Evolutionary conservation across 2,113 vertebrate genomes (phyloP), one percentile per base, ranked within the genome.

Genomic region (Stomatorhinus ivindoensis): DNA sequence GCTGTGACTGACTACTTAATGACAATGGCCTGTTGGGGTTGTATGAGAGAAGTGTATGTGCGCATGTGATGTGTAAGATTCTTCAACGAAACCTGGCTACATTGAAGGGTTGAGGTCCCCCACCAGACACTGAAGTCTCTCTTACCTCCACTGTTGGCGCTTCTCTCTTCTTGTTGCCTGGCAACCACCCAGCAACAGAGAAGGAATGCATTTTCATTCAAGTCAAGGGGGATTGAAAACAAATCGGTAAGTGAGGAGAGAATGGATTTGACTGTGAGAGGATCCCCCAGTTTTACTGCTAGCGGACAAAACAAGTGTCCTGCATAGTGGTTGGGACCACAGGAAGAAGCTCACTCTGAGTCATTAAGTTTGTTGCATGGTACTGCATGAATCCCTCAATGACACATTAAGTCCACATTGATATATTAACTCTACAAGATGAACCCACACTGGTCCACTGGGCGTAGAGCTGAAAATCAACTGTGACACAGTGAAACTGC

Each of bases 181-280:
- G 96, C 95, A 96, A 97, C 96, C 91, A 53, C 92, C 92, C 93
- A 95, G 95, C 95, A 94, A 94, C 92, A 94, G 95, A 94, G 92
- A 95, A 97, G 96, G 95, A 95, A 97, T 97, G 90, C 96, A 95
- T 95, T 95, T 96, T 96, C 96, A 95, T 96, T 96, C 93, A 95
- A 95, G 95, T 93, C 94, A 82, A 87, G 88, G 85, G 69, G 46
- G 86, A 86, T 46, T 58, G 80, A 46, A 88, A 89, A 93, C 93
- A 95, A 93, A 95, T 94, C 95, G 94, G 94, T 93, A 93, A 93
- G 92, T 93, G 92, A 93, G 94, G 92, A 93, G 91, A 89, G 91
- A 91, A 93, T 55, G 55, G 85, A 21, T 87, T 65, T 87, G 88
- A 51, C 89, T 73, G 58, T 35, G 11, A 80, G 90, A 55, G 88